Percentiles rank a stretch among this genome's conserved stretches.
Conservation (phyloP, 1,140 invertebrate genomes). For the Bombus terrestris region DNA sequence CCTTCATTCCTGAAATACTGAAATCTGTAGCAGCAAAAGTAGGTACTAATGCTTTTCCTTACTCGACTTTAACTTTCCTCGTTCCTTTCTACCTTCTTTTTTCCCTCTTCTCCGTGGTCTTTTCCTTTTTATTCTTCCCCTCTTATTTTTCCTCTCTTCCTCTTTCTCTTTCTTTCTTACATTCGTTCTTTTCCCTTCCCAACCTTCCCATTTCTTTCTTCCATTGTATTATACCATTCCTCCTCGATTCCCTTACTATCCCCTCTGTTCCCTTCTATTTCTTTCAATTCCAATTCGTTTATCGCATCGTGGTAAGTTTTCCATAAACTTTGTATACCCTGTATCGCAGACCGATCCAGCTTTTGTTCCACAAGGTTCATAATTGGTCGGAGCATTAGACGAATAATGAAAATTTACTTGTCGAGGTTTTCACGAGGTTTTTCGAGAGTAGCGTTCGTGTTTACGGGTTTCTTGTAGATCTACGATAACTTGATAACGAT, state of each 20-base stretch:
- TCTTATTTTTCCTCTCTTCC: not conserved
- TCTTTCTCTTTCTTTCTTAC: not conserved
- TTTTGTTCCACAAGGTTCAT: not conserved
- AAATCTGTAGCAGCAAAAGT: too few relatives aligned
- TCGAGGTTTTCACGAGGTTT: not conserved
- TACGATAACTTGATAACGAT: constrained; percentile 32
- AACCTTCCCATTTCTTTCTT: too few relatives aligned
- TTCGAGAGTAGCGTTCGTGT: not conserved
- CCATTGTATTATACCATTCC: too few relatives aligned
- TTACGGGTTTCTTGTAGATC: constrained; percentile 23
- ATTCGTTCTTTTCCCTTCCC: not conserved
- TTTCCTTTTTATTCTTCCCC: not conserved
- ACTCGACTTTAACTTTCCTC: too few relatives aligned
- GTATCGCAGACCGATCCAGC: not conserved
- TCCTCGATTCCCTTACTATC: too few relatives aligned
- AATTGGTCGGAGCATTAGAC: not conserved
- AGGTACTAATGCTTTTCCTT: too few relatives aligned
- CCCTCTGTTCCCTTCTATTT: not conserved
- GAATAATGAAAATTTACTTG: not conserved
- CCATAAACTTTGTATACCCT: not conserved
- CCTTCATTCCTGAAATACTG: not conserved
- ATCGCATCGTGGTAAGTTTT: not conserved
- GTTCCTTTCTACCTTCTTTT: not conserved
- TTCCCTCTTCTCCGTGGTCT: not conserved
- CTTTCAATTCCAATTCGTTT: not conserved